These are phyloP conservation scores for Phrynocephalus versicolor DNA, from an alignment of 2,113 vertebrate genomes.

Conservation along the genomic window DNA sequence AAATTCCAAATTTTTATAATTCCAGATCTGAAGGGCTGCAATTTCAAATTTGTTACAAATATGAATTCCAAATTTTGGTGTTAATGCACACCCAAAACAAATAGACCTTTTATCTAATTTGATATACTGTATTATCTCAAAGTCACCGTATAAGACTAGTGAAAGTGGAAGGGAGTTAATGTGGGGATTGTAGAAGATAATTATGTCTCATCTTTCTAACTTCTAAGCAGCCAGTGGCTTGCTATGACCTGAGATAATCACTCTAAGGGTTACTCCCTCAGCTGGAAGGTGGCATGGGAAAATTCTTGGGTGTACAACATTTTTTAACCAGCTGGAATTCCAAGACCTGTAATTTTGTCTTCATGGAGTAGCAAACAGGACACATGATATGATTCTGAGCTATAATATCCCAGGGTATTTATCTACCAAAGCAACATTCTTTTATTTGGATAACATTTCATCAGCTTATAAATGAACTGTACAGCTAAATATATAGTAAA, in stretches of 20 bases:
- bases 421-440: constrained; percentile 44
- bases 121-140: background rate
- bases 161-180: background rate
- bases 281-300: constrained; percentile 60
- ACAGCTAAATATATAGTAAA: constrained; percentile 58
- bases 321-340: constrained; percentile 61
- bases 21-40: no score
- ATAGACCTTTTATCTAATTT: background rate
- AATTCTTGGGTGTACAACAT: constrained; percentile 53
- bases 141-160: background rate
- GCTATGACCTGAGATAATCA: background rate
- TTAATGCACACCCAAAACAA: no score
- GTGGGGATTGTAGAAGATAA: background rate
- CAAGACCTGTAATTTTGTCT: constrained; percentile 62
- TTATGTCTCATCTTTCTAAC: background rate
- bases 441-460: constrained; percentile 60
- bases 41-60: no score
- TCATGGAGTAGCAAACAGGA: constrained; percentile 48
- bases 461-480: constrained; percentile 61
- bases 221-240: background rate
- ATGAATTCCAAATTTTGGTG: no score
- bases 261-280: constrained; percentile 16
- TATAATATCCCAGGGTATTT: constrained; percentile 61
- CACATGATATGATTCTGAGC: constrained; percentile 50
- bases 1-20: no score